phyloP scores from a whole-genome alignment of 2,113 vertebrate species.

The Danionella cerebrum region DNA sequence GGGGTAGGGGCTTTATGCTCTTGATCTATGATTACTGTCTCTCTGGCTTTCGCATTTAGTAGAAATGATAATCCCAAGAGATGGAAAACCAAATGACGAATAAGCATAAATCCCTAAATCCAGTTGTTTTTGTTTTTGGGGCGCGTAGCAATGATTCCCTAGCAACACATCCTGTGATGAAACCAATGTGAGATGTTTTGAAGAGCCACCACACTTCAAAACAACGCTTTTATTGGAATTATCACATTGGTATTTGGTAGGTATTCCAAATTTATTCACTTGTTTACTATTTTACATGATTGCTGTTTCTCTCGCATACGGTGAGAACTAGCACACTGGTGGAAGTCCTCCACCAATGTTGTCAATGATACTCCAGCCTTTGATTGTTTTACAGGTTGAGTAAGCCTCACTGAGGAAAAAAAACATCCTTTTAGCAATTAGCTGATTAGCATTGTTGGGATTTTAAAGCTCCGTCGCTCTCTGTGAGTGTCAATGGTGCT shows the following conservation, averaged over 20 bases:
- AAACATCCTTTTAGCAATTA: constrained; percentile 38
- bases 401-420: constrained; percentile 21
- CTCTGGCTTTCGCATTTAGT: background rate
- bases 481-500: constrained; percentile 3
- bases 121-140: constrained; percentile 56
- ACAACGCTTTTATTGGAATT: constrained; percentile 8
- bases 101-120: constrained; percentile 63
- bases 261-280: background rate
- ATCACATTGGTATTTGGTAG: background rate
- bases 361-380: constrained; percentile 5
- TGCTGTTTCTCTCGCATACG: background rate
- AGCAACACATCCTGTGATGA: constrained; percentile 22
- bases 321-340: constrained; percentile 13
- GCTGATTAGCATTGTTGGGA: constrained; percentile 36
- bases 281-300: background rate
- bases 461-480: constrained; percentile 27
- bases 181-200: background rate
- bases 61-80: constrained; percentile 54
- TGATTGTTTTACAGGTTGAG: constrained; percentile 26
- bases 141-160: constrained; percentile 34
- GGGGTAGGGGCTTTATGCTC: background rate
- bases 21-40: constrained; percentile 21
- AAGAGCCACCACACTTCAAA: constrained; percentile 6
- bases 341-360: constrained; percentile 15
- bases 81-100: constrained; percentile 42